Conservation (phyloP, 2,113 vertebrate species). For the Corydoras maculifer region DNA sequence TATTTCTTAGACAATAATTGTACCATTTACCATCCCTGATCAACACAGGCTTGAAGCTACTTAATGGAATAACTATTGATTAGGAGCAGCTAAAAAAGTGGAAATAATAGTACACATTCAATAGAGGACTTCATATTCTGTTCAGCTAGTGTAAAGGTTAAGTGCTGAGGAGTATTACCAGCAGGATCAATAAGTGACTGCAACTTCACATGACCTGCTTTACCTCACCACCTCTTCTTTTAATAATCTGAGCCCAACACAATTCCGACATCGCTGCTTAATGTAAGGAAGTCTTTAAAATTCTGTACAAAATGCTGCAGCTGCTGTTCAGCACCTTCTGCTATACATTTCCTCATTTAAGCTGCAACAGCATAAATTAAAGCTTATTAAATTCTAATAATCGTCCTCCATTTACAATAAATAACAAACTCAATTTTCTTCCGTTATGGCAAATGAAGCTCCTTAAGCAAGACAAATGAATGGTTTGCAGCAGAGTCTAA, state of each 20-base stretch:
- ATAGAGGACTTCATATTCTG: conserved; percentile 71
- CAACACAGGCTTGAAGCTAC: too few species aligned
- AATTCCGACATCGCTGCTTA: conserved; percentile 49
- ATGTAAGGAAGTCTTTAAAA: conserved; percentile 47
- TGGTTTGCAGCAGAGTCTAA: conserved; percentile 65
- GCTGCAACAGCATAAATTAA: conserved; percentile 47
- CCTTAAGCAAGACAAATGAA: conserved; percentile 74
- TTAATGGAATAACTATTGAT: conserved; percentile 57
- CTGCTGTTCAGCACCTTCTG: conserved; percentile 13
- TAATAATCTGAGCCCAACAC: conserved; percentile 48
- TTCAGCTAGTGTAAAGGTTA: conserved; percentile 75
- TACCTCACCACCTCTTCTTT: conserved; percentile 33
- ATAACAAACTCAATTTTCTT: conserved; percentile 65
- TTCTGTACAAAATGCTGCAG: conserved; percentile 22
- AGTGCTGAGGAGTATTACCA: conserved; percentile 68
- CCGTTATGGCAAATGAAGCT: conserved; percentile 57
- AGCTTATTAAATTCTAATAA: conserved; percentile 65
- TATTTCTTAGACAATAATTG: too few species aligned
- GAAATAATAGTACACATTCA: conserved; percentile 75
- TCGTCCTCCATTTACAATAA: conserved; percentile 58
- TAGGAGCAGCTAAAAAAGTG: conserved; percentile 63
- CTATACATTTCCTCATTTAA: conserved; percentile 18
- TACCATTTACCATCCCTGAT: too few species aligned
- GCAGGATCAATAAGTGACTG: conserved; percentile 67
- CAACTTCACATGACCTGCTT: conserved; percentile 63